Percentiles rank a stretch among this genome's conserved stretches.
phyloP scores from a whole-genome alignment of 2,113 vertebrate species.

The Pardalotus punctatus region DNA sequence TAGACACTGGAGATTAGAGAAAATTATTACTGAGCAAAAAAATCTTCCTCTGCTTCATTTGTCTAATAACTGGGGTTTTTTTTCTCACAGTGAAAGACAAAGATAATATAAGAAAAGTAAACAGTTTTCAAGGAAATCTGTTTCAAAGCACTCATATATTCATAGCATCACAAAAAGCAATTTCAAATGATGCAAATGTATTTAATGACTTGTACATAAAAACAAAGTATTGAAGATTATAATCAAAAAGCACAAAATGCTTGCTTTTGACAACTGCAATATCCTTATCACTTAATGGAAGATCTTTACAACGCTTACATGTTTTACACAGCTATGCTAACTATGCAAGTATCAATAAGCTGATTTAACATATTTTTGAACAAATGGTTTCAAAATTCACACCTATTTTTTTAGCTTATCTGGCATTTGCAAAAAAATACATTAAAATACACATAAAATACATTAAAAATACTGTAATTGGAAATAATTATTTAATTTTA shows the following conservation, averaged over 20 bases:
- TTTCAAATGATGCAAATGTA: background rate
- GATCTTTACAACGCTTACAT: background rate
- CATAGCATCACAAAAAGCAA: background rate
- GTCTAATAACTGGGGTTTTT: background rate
- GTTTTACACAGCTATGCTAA: background rate
- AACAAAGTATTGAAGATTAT: background rate
- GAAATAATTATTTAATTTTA: background rate
- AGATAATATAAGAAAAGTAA: background rate
- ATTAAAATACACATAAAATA: too few relatives aligned
- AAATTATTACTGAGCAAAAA: background rate
- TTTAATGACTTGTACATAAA: background rate
- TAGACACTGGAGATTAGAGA: background rate
- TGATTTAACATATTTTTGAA: background rate
- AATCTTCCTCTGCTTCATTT: background rate
- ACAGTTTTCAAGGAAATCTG: background rate
- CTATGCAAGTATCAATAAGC: background rate
- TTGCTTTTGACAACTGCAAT: background rate
- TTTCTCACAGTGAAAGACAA: background rate
- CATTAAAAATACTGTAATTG: background rate
- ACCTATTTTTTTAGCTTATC: background rate
- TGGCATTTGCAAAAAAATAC: background rate
- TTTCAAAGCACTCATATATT: background rate
- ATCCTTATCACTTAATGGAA: background rate
- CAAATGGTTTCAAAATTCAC: background rate
- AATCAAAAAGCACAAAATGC: background rate